A percentile compares a stretch with the other conserved stretches of the same genome.
Evolutionary conservation across 2,113 vertebrate species (phyloP).

Genomic region (Paratilapia polleni): DNA sequence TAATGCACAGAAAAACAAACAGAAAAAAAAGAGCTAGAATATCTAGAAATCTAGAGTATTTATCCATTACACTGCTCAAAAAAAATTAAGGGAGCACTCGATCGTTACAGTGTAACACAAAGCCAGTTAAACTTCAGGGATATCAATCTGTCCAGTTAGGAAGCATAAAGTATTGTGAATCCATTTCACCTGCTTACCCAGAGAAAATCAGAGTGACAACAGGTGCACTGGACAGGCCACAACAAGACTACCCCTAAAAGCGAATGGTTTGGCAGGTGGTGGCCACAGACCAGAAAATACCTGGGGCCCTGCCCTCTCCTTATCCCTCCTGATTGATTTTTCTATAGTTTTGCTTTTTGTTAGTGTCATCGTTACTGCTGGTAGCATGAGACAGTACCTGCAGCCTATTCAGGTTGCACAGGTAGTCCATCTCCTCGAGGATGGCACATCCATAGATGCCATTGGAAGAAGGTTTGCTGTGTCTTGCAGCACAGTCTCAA

Average conservation of each 20-base stretch:
- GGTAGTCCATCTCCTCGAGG: not conserved
- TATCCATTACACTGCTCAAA: not conserved
- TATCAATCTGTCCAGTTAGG: not conserved
- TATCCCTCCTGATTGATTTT: not conserved
- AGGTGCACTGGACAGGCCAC: not conserved
- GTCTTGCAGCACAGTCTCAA: not conserved
- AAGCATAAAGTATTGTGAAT: not conserved
- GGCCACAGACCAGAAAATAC: not conserved
- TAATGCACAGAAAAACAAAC: not conserved
- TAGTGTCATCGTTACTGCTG: not conserved
- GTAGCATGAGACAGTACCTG: not conserved
- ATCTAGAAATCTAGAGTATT: not conserved
- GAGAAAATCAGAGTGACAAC: not conserved
- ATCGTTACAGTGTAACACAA: not conserved
- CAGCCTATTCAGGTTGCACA: not conserved
- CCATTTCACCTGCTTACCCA: not conserved
- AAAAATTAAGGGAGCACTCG: not conserved
- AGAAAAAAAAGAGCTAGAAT: not conserved
- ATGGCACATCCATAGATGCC: not conserved
- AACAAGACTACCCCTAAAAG: not conserved
- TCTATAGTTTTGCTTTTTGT: not conserved
- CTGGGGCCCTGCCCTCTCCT: not conserved
- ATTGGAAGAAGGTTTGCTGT: not conserved
- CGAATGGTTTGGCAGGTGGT: not conserved
- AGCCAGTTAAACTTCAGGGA: slow-evolving; percentile 2